Evolutionary conservation across 2,797 vertebrate species (phyloP).

Genomic region (Silurus aristotelis): DNA sequence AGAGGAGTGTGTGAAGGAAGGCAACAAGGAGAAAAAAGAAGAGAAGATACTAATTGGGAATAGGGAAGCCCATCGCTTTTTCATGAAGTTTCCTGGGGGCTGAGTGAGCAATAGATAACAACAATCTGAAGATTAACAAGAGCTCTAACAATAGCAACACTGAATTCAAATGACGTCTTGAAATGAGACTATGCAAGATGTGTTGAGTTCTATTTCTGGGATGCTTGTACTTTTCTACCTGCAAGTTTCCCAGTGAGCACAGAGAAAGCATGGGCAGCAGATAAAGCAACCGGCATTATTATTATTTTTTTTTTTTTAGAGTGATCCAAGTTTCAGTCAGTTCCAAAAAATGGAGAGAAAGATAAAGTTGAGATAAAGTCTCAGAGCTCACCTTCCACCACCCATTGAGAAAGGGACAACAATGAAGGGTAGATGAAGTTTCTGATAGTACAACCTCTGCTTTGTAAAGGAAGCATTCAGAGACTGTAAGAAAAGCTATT

Average conservation of each 20-base stretch:
- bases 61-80: not conserved
- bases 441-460: not conserved
- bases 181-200: not conserved
- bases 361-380: not conserved
- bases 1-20: too few species aligned
- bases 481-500: not conserved
- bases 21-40: not conserved
- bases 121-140: not conserved
- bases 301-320: not conserved
- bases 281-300: not conserved
- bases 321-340: not conserved
- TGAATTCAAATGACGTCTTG: not conserved
- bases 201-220: not conserved
- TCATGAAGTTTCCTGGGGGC: not conserved
- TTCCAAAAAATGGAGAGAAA: not conserved
- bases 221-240: not conserved
- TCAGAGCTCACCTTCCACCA: not conserved
- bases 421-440: not conserved
- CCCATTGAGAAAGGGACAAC: not conserved
- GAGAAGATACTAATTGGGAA: not conserved
- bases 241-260: not conserved
- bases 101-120: not conserved
- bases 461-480: not conserved
- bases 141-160: not conserved
- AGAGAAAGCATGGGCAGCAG: not conserved